Base-by-base conservation (phyloP, 2,113 vertebrate species). In the Gopherus flavomarginatus region DNA sequence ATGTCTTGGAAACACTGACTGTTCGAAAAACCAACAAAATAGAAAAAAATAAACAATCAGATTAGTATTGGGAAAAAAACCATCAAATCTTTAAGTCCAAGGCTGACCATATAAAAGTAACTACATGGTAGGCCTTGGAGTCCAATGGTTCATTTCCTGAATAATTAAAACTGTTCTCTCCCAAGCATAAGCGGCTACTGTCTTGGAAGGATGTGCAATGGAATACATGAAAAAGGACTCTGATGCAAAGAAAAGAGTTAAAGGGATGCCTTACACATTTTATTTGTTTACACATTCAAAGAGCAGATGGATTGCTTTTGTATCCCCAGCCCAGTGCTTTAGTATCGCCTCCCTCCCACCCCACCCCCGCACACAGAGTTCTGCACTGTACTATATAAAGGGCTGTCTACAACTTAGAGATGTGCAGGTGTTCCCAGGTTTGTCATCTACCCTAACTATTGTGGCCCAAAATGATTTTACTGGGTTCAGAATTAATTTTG, bases 101-200 rank as follows among this genome's bases (percentile, higher is more conserved):
- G 44, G 52, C 14, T 93, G 84, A 85, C 12, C 35, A 47, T 91
- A 89, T 92, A 90, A 90, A 95, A 95, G 85, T 90, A 95, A 89
- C 79, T 0, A 95, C 85, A 49, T 93, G 81, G 87, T 95, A 96
- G 90, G 83, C 81, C 85, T 97, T 90, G 78, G 81, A 96, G 85
- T 96, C 92, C 93, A 94, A 95, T 85, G 84, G 85, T 94, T 96
- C 81, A 92, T 96, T 96, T 97, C 89, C 96, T 92, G 72, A 75
- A 89, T 89, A 90, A 85, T 95, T 97, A 95, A 95, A 95, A n/a
- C 57, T 53, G 95, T 94, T 86, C 87, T 96, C 85, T 92, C 83
- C 89, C 50, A 47, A 87, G 79, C 92, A 85, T 38, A 93, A 93
- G 52, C 44, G 88, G 85, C 59, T 90, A 62, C 56, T 91, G 89